phyloP scores from a whole-genome alignment of 2,888 invertebrate genomes.

The Eupsilia transversa region DNA sequence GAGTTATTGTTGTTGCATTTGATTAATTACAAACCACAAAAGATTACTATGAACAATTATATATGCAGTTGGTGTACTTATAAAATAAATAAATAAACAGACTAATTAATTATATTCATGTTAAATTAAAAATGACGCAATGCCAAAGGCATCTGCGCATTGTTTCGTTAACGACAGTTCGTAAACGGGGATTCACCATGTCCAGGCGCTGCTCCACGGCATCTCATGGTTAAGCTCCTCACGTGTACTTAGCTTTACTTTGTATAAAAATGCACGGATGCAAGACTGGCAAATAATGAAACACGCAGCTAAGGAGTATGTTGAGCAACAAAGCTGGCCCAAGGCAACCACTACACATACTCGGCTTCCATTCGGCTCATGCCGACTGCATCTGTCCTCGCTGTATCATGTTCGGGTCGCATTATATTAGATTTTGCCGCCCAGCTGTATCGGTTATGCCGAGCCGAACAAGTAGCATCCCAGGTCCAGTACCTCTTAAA shows the following conservation, averaged over 20 bases:
- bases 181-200: constrained; percentile 5
- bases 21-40: constrained; percentile 2
- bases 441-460: not conserved
- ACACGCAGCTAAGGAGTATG: too few species aligned
- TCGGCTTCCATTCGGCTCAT: not conserved
- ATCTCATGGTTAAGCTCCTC: too few species aligned
- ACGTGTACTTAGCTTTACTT: not conserved
- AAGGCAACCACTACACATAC: not conserved
- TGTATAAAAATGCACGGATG: not conserved
- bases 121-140: not conserved
- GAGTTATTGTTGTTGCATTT: too few species aligned
- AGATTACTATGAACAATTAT: not conserved
- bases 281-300: not conserved
- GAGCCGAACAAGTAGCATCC: not conserved
- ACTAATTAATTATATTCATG: not conserved
- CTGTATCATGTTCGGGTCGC: not conserved
- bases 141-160: not conserved
- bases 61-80: too few species aligned
- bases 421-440: not conserved
- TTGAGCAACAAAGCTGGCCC: not conserved
- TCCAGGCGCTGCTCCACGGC: not conserved
- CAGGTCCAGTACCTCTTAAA: too few species aligned
- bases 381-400: not conserved
- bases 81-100: not conserved
- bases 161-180: not conserved